Base-by-base conservation (phyloP, 2,888 invertebrate genomes). In the Thalpophila matura region DNA sequence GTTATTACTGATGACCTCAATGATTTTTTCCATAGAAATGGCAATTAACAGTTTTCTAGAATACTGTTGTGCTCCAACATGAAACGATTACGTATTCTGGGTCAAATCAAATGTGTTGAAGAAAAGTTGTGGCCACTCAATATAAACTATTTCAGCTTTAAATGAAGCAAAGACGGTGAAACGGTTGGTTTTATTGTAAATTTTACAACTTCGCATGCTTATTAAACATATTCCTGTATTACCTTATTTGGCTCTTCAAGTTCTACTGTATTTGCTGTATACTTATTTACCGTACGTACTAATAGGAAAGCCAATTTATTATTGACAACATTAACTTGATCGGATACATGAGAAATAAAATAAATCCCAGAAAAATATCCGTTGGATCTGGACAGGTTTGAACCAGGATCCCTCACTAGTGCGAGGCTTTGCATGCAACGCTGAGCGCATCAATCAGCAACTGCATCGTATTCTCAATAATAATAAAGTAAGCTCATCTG, bases 401-500 rank as follows among this genome's bases (percentile, higher is more conserved):
- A 40, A 40, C 47, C 66, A 62, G 54, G 31, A 73, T 66, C 29
- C 16, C 59, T 74, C 68, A 70, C 74, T 77, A 64, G 71, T 59
- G 57, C 68, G 64, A 54, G 69, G 68, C 77, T 83, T 86, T 81
- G 86, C 87, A 88, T 86, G 87, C 85, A 76, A 82, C 77, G 76
- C 78, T 77, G 81, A 81, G 80, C 76, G 81, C 85, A 89, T 89
- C 89, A 88, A 87, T 90, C 89, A 86, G 82, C 59, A 62, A 50
- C 20, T 54, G 69, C 65, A 83, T 82, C 80, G 80, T 76, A 83
- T 81, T 77, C 72, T 85, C 86, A 88, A 90, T 90, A 87, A 90
- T 88, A 89, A 89, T 89, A 90, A 89, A 89, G 83, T 83, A 83
- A 85, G 69, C 80, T 58, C 73, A 89, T 87, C 85, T 78, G 86